Evolutionary conservation across 2,113 vertebrate species (phyloP), one percentile per base, ranked within the genome.

Genomic region (Tympanuchus pallidicinctus): DNA sequence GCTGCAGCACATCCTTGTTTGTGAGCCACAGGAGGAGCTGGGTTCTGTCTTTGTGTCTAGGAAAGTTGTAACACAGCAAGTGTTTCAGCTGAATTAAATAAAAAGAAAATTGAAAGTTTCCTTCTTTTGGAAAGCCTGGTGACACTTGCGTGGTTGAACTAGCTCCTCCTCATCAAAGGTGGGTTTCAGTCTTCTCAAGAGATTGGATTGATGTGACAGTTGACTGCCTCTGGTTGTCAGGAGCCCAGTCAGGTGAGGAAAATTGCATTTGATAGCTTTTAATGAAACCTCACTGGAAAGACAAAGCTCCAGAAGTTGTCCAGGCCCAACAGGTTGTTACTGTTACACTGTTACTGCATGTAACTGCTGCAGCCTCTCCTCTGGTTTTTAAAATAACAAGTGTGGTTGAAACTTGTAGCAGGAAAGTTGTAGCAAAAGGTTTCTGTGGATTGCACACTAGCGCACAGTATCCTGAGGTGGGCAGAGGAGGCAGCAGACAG

Each of bases 1-100:
- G n/a, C 47, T 40, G 22, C 43, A 40, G 22, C 22, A 27, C 50
- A 13, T 47, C 47, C 10, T 0, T 75, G 63, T 43, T 60, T 63
- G 1, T 1, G 30, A 43, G 7, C 2, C 1, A 43, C 66, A 54
- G 36, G 56, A 61, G 36, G 48, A 32, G 45, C 32, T 2, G 0
- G 30, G 25, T 69, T 90, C 90, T 94, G 61, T 82, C 57, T 77
- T 77, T 64, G 45, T 48, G 43, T 10, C 16, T 82, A 17, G 54
- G 54, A 87, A 43, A 42, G 30, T 42, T 87, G 10, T 10, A 77
- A 8, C 38, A 45, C 36, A 40, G 16, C 28, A 47, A 12, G 27
- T 38, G 20, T 43, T 45, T 70, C 12, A 52, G 52, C 4, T 11
- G 0, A 69, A 78, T 19, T 8, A 28, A 38, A 36, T 11, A 17